Base-by-base conservation (phyloP, 2,888 invertebrate genomes). In the Deilephila porcellus region DNA sequence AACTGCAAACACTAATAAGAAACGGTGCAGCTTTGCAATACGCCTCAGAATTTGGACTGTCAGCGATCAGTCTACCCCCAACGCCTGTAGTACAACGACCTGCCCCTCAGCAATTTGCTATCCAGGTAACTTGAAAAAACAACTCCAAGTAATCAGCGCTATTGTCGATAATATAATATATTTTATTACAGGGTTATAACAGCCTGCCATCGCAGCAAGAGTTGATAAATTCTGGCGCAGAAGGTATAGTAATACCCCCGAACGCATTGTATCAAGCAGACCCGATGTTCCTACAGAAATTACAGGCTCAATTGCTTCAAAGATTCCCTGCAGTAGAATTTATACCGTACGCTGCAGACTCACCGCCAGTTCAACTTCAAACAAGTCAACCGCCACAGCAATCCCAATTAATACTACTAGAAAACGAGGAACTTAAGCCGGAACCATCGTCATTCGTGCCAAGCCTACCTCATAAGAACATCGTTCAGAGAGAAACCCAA, bases 221-320 rank as follows among this genome's bases (percentile, higher is more conserved):
- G 7, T 79, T 91, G 11, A 76, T 90, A 60, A 89, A 89, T 71
- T 84, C 90, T 20, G 91, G 90, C 64, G 86, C 90, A 2, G 92
- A 92, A 75, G 89, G 91, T 14, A 86, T 92, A 70, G 86, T 93
- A 29, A 90, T 93, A 76, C 87, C 92, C 74, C 92, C 92, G 4
- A 90, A 89, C 76, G 87, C 91, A 17, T 85, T 96, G 8, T 96
- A 95, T 78, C 95, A 95, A 83, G 93, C 95, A 14, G 95, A 95
- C 79, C 92, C 92, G n/a, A 83, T 87, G 76, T 95, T 91, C 77
- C 83, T 95, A 72, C 94, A 94, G 78, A 94, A 93, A 79, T 83
- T 94, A 37, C 94, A 93, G 81, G 88, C 83, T 56, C 93, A 93
- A 76, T 82, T 93, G 29, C 78, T 91, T 60, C 91, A 94, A 76